These are phyloP conservation scores for Caranx ignobilis DNA, from an alignment of 2,113 vertebrate genomes.

Conservation along the genomic window DNA sequence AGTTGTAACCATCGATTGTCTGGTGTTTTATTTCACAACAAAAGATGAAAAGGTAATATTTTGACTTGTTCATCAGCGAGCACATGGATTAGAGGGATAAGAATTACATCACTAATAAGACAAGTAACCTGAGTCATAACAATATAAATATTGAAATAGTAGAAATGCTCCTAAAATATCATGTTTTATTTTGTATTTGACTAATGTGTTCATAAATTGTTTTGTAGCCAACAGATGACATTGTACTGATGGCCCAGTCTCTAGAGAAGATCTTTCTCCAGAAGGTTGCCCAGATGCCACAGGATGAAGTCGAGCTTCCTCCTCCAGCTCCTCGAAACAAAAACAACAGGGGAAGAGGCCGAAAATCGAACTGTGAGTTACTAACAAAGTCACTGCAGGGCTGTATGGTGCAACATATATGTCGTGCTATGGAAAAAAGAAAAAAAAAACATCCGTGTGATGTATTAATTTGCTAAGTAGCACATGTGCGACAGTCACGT, in stretches of 20 bases:
- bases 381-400: not conserved
- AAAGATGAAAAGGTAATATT: not conserved
- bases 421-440: too few species aligned
- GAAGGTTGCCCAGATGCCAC: constrained; percentile 95
- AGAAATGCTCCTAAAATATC: too few species aligned
- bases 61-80: not conserved
- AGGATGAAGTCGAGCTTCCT: constrained; percentile 91
- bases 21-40: not conserved
- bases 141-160: not conserved
- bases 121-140: not conserved
- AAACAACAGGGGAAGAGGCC: constrained; percentile 88
- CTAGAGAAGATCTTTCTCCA: constrained; percentile 95
- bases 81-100: not conserved
- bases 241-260: constrained; percentile 96
- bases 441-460: too few species aligned
- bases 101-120: not conserved
- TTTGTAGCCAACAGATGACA: constrained; percentile 92
- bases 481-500: too few species aligned
- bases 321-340: constrained; percentile 88
- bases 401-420: too few species aligned
- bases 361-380: constrained; percentile 84
- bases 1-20: not conserved
- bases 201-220: not conserved
- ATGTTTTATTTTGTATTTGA: too few species aligned
- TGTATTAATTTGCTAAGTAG: too few species aligned